Evolutionary conservation across 2,888 invertebrate genomes (phyloP).

Genomic region (Conomelus anceps): DNA sequence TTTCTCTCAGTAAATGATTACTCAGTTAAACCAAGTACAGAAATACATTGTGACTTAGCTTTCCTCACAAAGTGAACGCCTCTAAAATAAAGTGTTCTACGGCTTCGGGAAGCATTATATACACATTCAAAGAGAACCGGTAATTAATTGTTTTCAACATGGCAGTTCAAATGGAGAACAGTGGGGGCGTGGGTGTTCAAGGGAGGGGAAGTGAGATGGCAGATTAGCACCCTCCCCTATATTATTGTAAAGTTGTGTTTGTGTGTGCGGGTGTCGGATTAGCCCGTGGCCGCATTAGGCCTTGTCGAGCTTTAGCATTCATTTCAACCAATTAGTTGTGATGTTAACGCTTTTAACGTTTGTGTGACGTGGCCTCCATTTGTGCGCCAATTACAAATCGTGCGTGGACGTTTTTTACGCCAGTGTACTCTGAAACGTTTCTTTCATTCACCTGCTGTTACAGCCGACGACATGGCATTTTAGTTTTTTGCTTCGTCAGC

Average conservation of each 20-base stretch:
- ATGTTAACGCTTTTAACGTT: background rate
- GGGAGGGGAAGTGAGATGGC: background rate
- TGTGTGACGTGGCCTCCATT: background rate
- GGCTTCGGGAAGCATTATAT: background rate
- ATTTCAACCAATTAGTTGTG: background rate
- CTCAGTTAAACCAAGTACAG: too few species aligned
- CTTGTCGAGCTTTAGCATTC: background rate
- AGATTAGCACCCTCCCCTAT: background rate
- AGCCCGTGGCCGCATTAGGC: background rate
- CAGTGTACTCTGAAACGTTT: background rate
- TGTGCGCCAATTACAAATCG: background rate
- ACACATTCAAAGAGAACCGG: background rate
- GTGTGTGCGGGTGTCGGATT: background rate
- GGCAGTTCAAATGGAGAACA: background rate
- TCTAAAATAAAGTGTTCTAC: background rate
- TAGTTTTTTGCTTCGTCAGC: too few species aligned
- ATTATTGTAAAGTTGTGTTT: background rate
- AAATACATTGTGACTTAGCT: too few species aligned
- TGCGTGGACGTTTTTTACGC: background rate
- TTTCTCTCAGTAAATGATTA: too few species aligned
- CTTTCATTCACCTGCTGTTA: too few species aligned
- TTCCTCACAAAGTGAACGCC: too few species aligned
- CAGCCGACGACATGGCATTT: too few species aligned
- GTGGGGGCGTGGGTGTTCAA: background rate
- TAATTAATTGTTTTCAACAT: background rate